Conservation (phyloP, 2,797 vertebrate species). For the Spea hammondii region DNA sequence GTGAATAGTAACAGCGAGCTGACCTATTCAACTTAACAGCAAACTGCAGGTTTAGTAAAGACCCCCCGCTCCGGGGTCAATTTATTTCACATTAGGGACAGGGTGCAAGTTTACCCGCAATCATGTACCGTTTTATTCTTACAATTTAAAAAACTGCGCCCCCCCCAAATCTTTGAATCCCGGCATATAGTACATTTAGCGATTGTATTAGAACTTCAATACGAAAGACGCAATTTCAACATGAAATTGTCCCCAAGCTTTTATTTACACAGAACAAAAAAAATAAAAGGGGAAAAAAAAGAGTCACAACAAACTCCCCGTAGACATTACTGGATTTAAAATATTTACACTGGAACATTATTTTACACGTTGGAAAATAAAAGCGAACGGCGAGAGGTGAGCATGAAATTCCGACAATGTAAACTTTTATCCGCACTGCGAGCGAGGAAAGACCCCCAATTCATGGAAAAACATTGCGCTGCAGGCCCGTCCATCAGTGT, state of each 20-base stretch:
- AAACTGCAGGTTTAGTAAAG: no score
- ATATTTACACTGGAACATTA: conserved; percentile 49
- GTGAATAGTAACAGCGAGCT: no score
- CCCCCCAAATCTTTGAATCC: no score
- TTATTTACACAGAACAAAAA: conserved; percentile 43
- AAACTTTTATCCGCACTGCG: conserved; percentile 38
- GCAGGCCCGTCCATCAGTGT: conserved; percentile 24
- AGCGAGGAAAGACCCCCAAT: conserved; percentile 16
- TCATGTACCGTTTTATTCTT: no score
- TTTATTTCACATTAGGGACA: no score
- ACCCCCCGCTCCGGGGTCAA: no score
- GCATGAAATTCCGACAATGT: conserved; percentile 31
- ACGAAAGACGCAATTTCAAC: background rate
- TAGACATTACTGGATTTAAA: conserved; percentile 38
- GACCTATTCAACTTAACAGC: no score
- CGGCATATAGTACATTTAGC: no score
- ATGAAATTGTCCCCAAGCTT: conserved; percentile 36
- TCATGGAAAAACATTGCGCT: conserved; percentile 19
- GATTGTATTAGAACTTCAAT: no score
- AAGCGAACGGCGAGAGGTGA: conserved; percentile 27
- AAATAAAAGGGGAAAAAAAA: background rate
- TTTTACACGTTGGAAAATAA: conserved; percentile 41
- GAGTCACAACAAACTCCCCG: conserved; percentile 16
- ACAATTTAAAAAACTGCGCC: no score
- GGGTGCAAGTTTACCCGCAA: no score